Conservation (phyloP, 2,113 vertebrate genomes). For the Ciconia maguari region DNA sequence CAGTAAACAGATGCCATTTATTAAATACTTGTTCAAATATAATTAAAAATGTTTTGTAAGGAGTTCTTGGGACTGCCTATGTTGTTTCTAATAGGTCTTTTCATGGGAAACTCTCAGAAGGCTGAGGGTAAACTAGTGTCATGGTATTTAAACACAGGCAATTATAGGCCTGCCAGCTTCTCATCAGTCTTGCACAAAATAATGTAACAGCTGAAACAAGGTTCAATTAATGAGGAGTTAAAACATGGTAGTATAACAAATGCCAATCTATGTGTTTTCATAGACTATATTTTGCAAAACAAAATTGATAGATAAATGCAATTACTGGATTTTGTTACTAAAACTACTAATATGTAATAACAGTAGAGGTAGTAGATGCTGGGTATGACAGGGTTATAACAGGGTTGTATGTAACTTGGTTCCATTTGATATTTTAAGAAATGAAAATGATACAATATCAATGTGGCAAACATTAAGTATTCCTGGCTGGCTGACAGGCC, state of each 20-base stretch:
- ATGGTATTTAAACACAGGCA: neutral
- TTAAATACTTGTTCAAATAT: neutral
- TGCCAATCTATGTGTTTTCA: neutral
- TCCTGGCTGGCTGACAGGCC: neutral
- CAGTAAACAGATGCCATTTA: neutral
- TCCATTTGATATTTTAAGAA: neutral
- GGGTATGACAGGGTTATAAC: neutral
- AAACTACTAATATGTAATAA: neutral
- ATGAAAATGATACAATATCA: neutral
- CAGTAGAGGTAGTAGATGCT: neutral
- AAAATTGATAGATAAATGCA: neutral
- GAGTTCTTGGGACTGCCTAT: neutral
- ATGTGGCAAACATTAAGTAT: neutral
- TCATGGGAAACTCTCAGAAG: neutral
- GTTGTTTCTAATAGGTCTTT: neutral
- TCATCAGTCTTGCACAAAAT: neutral
- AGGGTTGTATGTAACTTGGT: neutral
- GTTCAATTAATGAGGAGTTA: neutral
- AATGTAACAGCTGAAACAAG: neutral
- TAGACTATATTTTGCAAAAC: neutral
- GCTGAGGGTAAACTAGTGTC: neutral
- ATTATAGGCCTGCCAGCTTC: conserved; percentile 15
- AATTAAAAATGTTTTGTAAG: neutral
- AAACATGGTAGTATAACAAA: neutral
- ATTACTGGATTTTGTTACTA: neutral